A percentile compares a stretch with the other conserved stretches of the same genome.
These are phyloP conservation scores for Sesamia nonagrioides DNA, from an alignment of 1,140 invertebrate species.

Conservation along the genomic window DNA sequence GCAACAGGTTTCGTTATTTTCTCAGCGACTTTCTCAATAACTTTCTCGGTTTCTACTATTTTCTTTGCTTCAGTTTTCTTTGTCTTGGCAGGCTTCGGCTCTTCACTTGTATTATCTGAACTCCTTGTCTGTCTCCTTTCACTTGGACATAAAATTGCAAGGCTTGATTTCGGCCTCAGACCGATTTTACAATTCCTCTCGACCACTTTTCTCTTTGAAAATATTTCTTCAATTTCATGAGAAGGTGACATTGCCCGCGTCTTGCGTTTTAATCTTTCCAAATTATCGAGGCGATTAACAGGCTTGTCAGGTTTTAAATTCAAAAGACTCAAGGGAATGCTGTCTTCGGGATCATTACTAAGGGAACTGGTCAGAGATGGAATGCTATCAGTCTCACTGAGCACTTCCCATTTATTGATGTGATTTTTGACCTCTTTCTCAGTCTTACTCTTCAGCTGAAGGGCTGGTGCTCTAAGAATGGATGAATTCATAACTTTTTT, in stretches of 20 bases:
- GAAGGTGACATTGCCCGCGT: conserved; percentile 86
- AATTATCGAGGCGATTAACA: conserved; percentile 73
- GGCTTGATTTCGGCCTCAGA: conserved; percentile 81
- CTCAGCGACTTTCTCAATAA: conserved; percentile 41
- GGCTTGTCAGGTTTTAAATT: conserved; percentile 80
- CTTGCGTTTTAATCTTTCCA: conserved; percentile 84
- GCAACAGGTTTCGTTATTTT: conserved; percentile 62
- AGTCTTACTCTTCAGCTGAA: conserved; percentile 77
- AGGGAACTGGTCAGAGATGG: conserved; percentile 84
- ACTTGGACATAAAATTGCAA: conserved; percentile 77
- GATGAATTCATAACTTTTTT: conserved; percentile 71
- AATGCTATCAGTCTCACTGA: conserved; percentile 88
- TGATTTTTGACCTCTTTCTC: conserved; percentile 82
- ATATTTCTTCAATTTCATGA: conserved; percentile 85
- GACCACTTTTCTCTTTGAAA: conserved; percentile 79
- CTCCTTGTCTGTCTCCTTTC: conserved; percentile 78
- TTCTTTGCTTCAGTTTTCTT: conserved; percentile 78
- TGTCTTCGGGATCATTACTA: conserved; percentile 86
- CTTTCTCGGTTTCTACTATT: conserved; percentile 58
- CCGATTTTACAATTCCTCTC: conserved; percentile 76
- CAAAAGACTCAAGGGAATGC: conserved; percentile 84
- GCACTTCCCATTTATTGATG: conserved; percentile 87
- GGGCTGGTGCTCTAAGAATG: conserved; percentile 77
- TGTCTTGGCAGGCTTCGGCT: conserved; percentile 66
- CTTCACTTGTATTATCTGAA: conserved; percentile 73